These are phyloP conservation scores for Drosophila austrosaltans DNA, from an alignment of 2,888 invertebrate species.

Conservation along the genomic window DNA sequence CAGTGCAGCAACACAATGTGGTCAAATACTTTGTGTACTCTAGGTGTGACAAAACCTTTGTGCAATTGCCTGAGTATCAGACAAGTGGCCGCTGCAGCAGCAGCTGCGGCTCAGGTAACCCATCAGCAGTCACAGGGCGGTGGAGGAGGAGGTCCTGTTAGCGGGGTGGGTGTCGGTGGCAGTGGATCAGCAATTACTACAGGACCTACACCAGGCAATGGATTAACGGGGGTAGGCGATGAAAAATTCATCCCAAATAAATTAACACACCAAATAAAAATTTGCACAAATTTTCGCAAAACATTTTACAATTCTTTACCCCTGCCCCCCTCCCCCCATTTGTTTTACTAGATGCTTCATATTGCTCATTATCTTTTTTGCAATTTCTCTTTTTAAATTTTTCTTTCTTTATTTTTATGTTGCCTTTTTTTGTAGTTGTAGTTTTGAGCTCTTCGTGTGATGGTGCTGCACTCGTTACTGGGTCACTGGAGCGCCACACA, in stretches of 20 bases:
- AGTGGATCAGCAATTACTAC: conserved; percentile 74
- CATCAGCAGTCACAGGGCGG: conserved; percentile 39
- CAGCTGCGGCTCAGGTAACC: conserved; percentile 74
- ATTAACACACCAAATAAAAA: not conserved
- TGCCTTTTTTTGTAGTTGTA: conserved; percentile 35
- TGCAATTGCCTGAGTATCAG: conserved; percentile 84
- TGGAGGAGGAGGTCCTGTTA: conserved; percentile 9
- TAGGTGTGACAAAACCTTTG: conserved; percentile 84
- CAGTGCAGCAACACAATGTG: conserved; percentile 75
- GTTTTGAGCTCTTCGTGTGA: conserved; percentile 66
- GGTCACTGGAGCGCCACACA: conserved; percentile 82
- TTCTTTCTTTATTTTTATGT: conserved; percentile 13
- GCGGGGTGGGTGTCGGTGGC: not conserved
- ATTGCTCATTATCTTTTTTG: conserved; percentile 11
- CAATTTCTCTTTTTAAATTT: conserved; percentile 1
- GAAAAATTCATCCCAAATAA: conserved; percentile 19
- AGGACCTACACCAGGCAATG: conserved; percentile 71
- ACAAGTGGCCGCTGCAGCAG: conserved; percentile 83
- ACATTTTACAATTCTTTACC: not conserved
- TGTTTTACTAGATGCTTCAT: conserved; percentile 1
- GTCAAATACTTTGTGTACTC: conserved; percentile 84
- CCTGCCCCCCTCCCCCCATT: not conserved
- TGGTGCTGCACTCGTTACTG: conserved; percentile 76
- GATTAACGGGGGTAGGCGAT: conserved; percentile 75
- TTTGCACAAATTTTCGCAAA: too few relatives aligned